phyloP scores from a whole-genome alignment of 2,797 vertebrate genomes.

The Phoxinus dragarum region DNA sequence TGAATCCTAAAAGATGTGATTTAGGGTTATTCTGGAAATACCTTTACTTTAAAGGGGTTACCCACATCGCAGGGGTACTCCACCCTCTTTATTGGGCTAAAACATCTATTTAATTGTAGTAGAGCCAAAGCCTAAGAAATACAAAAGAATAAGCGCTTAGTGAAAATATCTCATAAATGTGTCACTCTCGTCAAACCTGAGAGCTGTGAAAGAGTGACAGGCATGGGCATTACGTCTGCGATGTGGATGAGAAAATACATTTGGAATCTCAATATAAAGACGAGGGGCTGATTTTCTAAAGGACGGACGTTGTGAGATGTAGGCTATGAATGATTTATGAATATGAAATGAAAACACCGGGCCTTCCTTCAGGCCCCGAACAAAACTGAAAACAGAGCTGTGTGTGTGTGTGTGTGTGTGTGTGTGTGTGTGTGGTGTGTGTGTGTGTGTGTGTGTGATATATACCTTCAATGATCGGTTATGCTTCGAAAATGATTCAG shows the following conservation, averaged over 20 bases:
- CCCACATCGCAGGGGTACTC: background rate
- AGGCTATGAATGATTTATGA: conserved; percentile 65
- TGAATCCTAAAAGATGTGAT: background rate
- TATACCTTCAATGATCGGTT: conserved; percentile 39
- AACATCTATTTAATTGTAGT: conserved; percentile 48
- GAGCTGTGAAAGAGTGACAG: conserved; percentile 52
- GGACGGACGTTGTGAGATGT: conserved; percentile 48
- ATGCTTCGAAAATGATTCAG: conserved; percentile 43
- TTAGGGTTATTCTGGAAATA: background rate
- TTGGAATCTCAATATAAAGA: conserved; percentile 59
- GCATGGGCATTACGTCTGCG: conserved; percentile 40
- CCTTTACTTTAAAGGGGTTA: background rate
- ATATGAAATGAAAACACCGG: conserved; percentile 61
- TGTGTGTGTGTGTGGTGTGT: conserved; percentile 6
- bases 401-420: conserved; percentile 7
- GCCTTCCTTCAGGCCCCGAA: conserved; percentile 48
- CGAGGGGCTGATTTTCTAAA: conserved; percentile 53
- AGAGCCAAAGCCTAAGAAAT: conserved; percentile 28
- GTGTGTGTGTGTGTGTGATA: background rate
- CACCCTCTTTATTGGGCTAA: background rate
- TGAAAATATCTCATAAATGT: conserved; percentile 50
- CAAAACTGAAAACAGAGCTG: conserved; percentile 47
- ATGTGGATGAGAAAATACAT: conserved; percentile 54
- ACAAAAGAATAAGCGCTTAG: conserved; percentile 42
- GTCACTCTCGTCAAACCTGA: conserved; percentile 48